These are phyloP conservation scores for Sturnira hondurensis DNA, from an alignment of 2,113 vertebrate genomes.

Conservation along the genomic window DNA sequence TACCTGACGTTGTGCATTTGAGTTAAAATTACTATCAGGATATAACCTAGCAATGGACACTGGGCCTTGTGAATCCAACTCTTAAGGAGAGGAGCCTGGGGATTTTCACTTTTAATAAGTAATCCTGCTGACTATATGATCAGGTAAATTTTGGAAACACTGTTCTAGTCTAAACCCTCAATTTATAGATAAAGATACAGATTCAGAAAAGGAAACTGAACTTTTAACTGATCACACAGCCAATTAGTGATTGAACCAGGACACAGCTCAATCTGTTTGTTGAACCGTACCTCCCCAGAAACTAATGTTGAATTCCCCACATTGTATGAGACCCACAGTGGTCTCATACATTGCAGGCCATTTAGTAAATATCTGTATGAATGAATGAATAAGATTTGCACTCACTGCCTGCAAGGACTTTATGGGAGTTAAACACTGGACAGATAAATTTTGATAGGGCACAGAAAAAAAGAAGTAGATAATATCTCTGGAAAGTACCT, in stretches of 20 bases:
- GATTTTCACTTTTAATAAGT: background rate
- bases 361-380: background rate
- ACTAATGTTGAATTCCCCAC: background rate
- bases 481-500: background rate
- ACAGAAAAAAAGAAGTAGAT: conserved; percentile 7
- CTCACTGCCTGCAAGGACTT: background rate
- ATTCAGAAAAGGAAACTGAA: conserved; percentile 22
- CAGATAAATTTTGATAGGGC: background rate
- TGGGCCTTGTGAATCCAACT: background rate
- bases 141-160: background rate
- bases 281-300: background rate
- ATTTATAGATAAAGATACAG: conserved; percentile 28
- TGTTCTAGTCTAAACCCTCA: conserved; percentile 6
- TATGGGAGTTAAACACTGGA: background rate
- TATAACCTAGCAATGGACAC: background rate
- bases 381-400: conserved; percentile 1
- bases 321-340: background rate
- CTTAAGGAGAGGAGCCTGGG: background rate
- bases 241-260: background rate
- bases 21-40: background rate
- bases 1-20: background rate
- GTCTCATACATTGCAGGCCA: background rate
- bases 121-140: background rate
- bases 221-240: background rate
- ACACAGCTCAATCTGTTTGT: background rate